Evolutionary conservation across 2,797 vertebrate genomes (phyloP).

Genomic region (Ceyx erithaca): DNA sequence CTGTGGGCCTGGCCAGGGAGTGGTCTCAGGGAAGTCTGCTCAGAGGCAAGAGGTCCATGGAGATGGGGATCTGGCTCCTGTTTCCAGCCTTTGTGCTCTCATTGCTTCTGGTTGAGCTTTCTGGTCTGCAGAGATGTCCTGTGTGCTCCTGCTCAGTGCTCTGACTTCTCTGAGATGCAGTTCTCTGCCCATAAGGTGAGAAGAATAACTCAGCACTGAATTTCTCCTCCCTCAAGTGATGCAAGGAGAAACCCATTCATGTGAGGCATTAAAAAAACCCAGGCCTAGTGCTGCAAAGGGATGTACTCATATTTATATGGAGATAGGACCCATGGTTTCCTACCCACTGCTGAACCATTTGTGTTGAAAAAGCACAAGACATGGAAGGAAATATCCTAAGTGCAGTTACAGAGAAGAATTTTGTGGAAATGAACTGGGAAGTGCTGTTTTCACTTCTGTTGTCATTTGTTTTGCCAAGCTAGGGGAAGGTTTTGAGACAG

Average conservation of each 20-base stretch:
- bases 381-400: conserved; percentile 39
- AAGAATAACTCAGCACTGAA: background rate
- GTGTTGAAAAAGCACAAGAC: background rate
- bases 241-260: conserved; percentile 30
- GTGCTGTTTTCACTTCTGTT: conserved; percentile 23
- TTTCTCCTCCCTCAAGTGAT: conserved; percentile 7
- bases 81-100: background rate
- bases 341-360: background rate
- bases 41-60: background rate
- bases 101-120: background rate
- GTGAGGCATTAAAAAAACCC: background rate
- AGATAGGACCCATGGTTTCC: background rate
- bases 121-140: background rate
- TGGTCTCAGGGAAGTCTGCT: background rate
- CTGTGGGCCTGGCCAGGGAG: background rate
- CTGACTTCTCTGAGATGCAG: background rate
- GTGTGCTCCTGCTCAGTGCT: background rate
- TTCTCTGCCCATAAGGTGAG: background rate
- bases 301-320: background rate
- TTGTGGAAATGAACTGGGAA: conserved; percentile 16
- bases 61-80: background rate
- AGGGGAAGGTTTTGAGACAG: conserved; percentile 11
- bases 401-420: background rate
- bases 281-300: background rate
- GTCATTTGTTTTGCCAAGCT: conserved; percentile 19